These are phyloP conservation scores for Ciconia boyciana DNA, from an alignment of 2,113 vertebrate species.

Conservation along the genomic window DNA sequence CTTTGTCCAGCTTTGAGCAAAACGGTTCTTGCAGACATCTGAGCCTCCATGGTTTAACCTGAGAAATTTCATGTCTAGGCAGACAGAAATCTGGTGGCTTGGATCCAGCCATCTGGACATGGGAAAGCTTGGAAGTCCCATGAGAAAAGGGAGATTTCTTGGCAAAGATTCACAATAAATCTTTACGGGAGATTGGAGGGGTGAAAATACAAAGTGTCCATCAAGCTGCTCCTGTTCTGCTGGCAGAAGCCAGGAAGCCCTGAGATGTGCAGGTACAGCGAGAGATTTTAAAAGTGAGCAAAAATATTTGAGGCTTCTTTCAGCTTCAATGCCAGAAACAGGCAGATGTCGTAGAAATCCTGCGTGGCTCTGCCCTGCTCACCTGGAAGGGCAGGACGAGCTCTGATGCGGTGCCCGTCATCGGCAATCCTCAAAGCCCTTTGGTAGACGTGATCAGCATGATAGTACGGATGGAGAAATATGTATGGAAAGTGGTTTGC, in stretches of 20 bases:
- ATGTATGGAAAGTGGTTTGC: background rate
- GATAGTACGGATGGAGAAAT: background rate
- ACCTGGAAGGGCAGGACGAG: background rate
- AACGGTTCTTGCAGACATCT: background rate
- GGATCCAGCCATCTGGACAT: background rate
- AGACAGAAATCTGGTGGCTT: background rate
- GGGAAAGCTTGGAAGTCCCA: background rate
- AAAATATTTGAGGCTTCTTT: background rate
- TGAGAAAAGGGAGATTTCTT: background rate
- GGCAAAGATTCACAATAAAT: background rate
- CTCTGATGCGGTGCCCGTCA: background rate
- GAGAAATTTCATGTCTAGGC: background rate
- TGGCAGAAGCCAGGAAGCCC: background rate
- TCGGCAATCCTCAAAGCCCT: background rate
- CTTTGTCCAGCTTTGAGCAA: background rate
- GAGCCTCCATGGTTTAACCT: background rate
- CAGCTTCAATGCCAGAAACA: background rate
- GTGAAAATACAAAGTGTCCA: background rate
- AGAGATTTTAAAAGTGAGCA: background rate
- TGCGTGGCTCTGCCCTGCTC: background rate
- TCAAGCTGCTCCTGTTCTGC: background rate
- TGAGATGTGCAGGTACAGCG: background rate
- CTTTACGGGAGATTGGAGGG: background rate
- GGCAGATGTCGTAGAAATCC: background rate
- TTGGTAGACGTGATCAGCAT: background rate